Evolutionary conservation across 2,888 invertebrate genomes (phyloP), one percentile per base, ranked within the genome.

Genomic region (Bimastos eiseni): DNA sequence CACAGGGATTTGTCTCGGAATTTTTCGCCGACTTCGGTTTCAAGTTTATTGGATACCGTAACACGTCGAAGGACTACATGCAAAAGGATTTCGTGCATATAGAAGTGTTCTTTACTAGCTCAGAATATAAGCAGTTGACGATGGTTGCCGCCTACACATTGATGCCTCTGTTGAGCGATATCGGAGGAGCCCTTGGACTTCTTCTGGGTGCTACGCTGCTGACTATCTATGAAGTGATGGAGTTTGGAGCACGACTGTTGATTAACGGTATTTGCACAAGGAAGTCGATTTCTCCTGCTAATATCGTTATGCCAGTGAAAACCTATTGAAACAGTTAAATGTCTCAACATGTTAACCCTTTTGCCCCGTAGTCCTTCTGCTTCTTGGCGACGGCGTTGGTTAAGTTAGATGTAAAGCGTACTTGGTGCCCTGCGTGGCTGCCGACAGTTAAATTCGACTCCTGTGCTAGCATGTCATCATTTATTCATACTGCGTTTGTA

Each of bases 111-210:
- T 86, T 36, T 37, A 13, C 86, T 17, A 86, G 13, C 34, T 15
- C 37, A 37, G 86, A 86, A 37, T 37, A 86, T 17, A 86, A 86
- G 86, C 21, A 37, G 36, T 36, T 86, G 0, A 36, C 86, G 86
- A 86, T 86, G 34, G 33, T 24, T 3, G 36, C 86, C 8, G 86
- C 36, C 13, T 86, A 86, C 86, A 34, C 36, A 24, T 86, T 86
- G 11, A 86, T 86, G 86, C n/a, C 86, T 8, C 36, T 86, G 34
- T 37, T 86, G 36, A 86, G 86, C 36, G 86, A 86, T 36, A 86
- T 86, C 36, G 86, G 86, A 11, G 86, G 86, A 36, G 86, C 86
- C 15, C 86, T 86, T 33, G 86, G 86, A 19, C 86, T 86, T 19
- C 34, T 86, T 30, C 86, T 86, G 24, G 86, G 86, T 36, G 86